A percentile compares a stretch with the other conserved stretches of the same genome.
Evolutionary conservation across 2,797 vertebrate genomes (phyloP).

Genomic region (Fundulus diaphanus): DNA sequence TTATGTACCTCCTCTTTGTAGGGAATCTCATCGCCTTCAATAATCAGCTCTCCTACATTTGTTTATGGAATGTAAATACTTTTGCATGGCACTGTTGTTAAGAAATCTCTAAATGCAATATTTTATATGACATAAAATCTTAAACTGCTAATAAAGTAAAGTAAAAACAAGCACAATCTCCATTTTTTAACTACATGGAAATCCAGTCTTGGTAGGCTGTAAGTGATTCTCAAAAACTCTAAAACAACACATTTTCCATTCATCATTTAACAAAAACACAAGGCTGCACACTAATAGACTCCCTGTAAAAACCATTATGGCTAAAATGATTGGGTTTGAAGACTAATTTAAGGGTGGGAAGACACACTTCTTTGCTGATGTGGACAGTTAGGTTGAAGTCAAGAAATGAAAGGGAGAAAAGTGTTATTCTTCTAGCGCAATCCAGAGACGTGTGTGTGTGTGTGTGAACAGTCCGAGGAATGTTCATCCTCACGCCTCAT

Average conservation of each 20-base stretch:
- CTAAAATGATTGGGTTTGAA: conserved; percentile 36
- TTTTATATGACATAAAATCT: neutral
- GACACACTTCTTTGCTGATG: conserved; percentile 53
- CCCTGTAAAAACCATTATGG: conserved; percentile 61
- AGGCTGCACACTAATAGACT: conserved; percentile 42
- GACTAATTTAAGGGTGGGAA: conserved; percentile 50
- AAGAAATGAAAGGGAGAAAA: conserved; percentile 43
- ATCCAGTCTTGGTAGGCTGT: conserved; percentile 15
- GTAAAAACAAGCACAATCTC: conserved; percentile 19
- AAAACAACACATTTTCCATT: conserved; percentile 67
- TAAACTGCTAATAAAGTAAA: conserved; percentile 3
- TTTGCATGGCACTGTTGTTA: neutral
- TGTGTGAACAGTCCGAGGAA: conserved; percentile 77
- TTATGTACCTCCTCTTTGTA: no score
- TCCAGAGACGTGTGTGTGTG: conserved; percentile 66
- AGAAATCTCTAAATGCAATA: neutral
- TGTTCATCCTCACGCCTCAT: conserved; percentile 84
- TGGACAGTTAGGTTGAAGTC: conserved; percentile 52
- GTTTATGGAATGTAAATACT: neutral
- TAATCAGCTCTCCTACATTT: no score
- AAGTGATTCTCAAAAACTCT: conserved; percentile 47
- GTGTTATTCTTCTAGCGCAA: conserved; percentile 62
- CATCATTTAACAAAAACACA: conserved; percentile 70
- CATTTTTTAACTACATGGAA: conserved; percentile 5
- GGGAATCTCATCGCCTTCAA: no score